phyloP scores from a whole-genome alignment of 2,113 vertebrate genomes.

The Himantopus leucocephalus region DNA sequence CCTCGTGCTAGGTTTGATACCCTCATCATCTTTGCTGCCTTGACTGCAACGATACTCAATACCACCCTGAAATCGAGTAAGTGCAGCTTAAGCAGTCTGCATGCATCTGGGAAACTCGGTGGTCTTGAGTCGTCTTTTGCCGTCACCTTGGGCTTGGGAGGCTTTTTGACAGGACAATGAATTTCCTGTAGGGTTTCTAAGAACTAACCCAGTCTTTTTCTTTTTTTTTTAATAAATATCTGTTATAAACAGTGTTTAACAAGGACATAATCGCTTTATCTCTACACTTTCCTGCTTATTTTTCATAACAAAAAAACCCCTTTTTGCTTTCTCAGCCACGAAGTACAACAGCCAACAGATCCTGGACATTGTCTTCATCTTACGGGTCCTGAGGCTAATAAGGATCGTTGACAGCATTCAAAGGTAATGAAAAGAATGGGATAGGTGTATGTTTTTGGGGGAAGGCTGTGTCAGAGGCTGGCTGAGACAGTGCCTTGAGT shows the following conservation, averaged over 20 bases:
- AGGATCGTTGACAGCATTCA: slow-evolving; percentile 88
- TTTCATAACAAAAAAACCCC: not conserved
- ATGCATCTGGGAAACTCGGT: slow-evolving; percentile 16
- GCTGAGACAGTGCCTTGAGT: not conserved
- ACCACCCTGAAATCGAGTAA: slow-evolving; percentile 82
- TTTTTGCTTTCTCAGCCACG: slow-evolving; percentile 59
- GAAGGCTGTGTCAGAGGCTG: not conserved
- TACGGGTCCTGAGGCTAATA: slow-evolving; percentile 86
- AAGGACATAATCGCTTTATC: not conserved
- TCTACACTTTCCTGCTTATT: not conserved
- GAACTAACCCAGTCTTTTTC: not conserved
- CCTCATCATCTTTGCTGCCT: slow-evolving; percentile 86
- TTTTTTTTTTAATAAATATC: not conserved
- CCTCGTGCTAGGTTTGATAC: slow-evolving; percentile 86
- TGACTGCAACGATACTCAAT: slow-evolving; percentile 84
- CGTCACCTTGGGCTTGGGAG: not conserved
- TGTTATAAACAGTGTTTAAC: not conserved
- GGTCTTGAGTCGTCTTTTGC: not conserved
- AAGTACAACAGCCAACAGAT: slow-evolving; percentile 87
- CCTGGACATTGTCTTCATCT: slow-evolving; percentile 91
- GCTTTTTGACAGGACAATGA: not conserved
- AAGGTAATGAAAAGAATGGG: slow-evolving; percentile 71
- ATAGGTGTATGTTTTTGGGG: not conserved
- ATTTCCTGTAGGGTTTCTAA: not conserved
- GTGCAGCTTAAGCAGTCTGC: slow-evolving; percentile 47